Base-by-base conservation (phyloP, 2,113 vertebrate species). In the Melozone crissalis region DNA sequence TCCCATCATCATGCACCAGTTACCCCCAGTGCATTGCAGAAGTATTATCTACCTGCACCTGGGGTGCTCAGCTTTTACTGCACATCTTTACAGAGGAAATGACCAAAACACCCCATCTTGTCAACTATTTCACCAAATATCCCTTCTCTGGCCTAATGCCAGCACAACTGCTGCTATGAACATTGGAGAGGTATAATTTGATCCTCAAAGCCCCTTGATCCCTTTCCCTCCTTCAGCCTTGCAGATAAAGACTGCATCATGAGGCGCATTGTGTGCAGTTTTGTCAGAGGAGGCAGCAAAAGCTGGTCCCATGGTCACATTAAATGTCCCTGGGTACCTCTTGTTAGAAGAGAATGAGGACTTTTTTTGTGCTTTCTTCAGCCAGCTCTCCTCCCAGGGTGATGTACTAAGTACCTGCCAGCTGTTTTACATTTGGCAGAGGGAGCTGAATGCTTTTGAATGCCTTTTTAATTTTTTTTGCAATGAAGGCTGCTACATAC, bases 381-480 rank as follows among this genome's bases (percentile, higher is more conserved):
- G 80, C 86, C 85, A 92, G 2, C 61, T 90, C 37, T 81, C 54
- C 80, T 95, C 86, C 58, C 77, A 81, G 73, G 80, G 62, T 49
- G 91, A 74, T 31, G 31, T 31, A 81, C 69, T 90, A 90, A 96
- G 83, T 81, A 94, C 68, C 68, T 95, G 73, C 74, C 83, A 81
- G 86, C 90, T 95, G 90, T 75, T 82, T 85, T 97, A 62, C 68
- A 61, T 61, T 68, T 94, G 87, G 28, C 65, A 95, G 44, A 81
- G 79, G 44, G 31, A 95, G 22, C 28, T 58, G 65, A 96, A 89
- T 28, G 31, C 4, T 6, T 46, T 18, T 23, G 49, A 51, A 51
- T 75, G 43, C n/a, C 10, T 37, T 90, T 91, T 47, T 41, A 14
- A 14, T 94, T 85, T 92, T 81, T 46, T 49, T 86, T 75, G 22